phyloP scores from a whole-genome alignment of 2,888 invertebrate genomes.

The Ichneumoninae sp. region DNA sequence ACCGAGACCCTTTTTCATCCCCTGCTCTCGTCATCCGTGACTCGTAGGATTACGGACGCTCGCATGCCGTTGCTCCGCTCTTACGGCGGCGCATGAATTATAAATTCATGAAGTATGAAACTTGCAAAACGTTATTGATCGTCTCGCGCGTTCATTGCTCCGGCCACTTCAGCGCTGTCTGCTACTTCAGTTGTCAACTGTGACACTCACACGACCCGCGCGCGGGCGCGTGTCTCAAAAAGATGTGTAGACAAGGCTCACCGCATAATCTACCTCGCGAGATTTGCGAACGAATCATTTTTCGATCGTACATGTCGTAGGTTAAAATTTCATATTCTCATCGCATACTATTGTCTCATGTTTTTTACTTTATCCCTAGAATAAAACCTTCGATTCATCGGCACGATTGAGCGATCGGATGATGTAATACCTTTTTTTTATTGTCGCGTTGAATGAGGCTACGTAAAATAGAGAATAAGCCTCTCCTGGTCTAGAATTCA shows the following conservation, averaged over 20 bases:
- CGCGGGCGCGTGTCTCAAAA: not conserved
- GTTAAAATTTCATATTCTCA: constrained; percentile 2
- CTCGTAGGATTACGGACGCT: constrained; percentile 50
- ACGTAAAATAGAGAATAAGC: not conserved
- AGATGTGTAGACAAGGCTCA: constrained; percentile 2
- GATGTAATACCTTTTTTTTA: not conserved
- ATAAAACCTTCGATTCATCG: not conserved
- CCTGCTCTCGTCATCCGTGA: constrained; percentile 40
- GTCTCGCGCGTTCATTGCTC: constrained; percentile 61
- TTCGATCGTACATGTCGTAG: constrained; percentile 8
- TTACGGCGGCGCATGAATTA: constrained; percentile 75
- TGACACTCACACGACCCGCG: constrained; percentile 13
- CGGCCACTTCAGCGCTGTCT: constrained; percentile 50
- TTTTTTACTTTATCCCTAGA: not conserved
- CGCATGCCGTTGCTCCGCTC: constrained; percentile 15
- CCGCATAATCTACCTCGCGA: constrained; percentile 12
- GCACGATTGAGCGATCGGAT: not conserved
- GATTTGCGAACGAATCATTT: constrained; percentile 18
- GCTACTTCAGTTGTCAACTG: constrained; percentile 27
- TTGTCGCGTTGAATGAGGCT: not conserved
- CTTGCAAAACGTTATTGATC: constrained; percentile 78
- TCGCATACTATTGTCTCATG: not conserved
- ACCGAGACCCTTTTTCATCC: constrained; percentile 23
- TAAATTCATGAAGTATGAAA: constrained; percentile 82
- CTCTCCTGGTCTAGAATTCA: not conserved